Base-by-base conservation (phyloP, 2,888 invertebrate genomes). In the Megalurothrips usitatus region DNA sequence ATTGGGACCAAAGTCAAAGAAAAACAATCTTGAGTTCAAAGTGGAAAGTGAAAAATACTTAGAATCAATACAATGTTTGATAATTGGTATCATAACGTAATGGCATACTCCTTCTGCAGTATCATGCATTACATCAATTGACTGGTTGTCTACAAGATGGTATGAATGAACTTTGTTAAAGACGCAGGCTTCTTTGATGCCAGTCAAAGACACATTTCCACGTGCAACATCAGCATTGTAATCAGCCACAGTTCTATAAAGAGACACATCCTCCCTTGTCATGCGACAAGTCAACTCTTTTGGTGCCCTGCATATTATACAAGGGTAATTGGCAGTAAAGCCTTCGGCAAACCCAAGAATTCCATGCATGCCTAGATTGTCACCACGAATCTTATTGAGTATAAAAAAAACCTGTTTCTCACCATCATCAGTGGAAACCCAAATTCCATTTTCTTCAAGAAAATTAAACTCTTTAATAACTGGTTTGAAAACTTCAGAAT, bases 101-200 rank as follows among this genome's bases (percentile, higher is more conserved):
- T 80, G 78, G 47, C 82, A 80, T 14, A 83, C 80, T 8, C 83
- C 83, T 81, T 83, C 83, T 43, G 83, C 78, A 11, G 82, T 26
- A 79, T 83, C 83, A 80, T 84, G 84, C 82, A 84, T 84, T 2
- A 84, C 81, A 80, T 83, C 84, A 10, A 82, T 81, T 2, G 81
- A 81, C 48, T 82, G 81, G 82, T 84, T 84, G 63, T 83, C 79
- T 19, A 47, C 48, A 12, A 81, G 81, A 81, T 83, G 80, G 81
- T 82, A 84, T n/a, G 48, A 82, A 34, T 82, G 79, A n/a, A 84
- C 78, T 43, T 52, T 19, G 80, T 83, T 83, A 47, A 83, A 84
- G 26, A 82, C 26, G 14, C 83, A 84, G 3, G 82, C 78, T 82
- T 82, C 82, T 58, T 82, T 81, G 14, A 83, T 81, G 4, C 83